Evolutionary conservation across 2,113 vertebrate species (phyloP), one percentile per base, ranked within the genome.

Genomic region (Eclectus roratus): DNA sequence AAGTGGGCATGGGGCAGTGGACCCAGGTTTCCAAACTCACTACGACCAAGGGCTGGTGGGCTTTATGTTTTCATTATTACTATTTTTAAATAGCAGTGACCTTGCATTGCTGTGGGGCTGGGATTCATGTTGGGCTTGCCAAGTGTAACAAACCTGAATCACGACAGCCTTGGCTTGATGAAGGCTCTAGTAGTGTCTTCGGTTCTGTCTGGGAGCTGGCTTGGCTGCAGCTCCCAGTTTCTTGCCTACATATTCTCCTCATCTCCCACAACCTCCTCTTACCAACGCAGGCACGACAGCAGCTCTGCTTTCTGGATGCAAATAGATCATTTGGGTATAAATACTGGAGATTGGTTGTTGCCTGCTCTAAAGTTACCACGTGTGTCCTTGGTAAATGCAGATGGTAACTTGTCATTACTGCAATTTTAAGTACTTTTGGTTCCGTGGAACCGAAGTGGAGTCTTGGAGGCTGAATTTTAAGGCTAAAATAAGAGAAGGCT

Each of bases 271-370:
- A 1, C 61, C 77, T 80, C 80, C 85, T 79, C 80, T 72, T 21
- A 63, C 80, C 78, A 58, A 39, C 28, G 41, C 49, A 73, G 94
- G 71, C 89, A 46, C 33, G 73, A 60, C 53, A 65, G 88, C 24
- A 72, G 80, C 80, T 69, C 64, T 52, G 71, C 86, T 24, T 33
- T 77, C 43, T 60, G 88, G 86, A 84, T 78, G 70, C 69, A 96
- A 92, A 92, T 77, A 93, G 85, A 87, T 96, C 52, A 2, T 68
- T 58, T 83, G 64, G 91, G 65, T 95, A 96, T 86, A 97, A 97
- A 97, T 94, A 72, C 93, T 96, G 89, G 86, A 83, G 95, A 88
- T 86, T 47, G 69, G 69, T 94, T 95, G 69, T 73, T 96, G 37
- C 92, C 95, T 83, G 41, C 94, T 94, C 27, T 24, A 7, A 46